Evolutionary conservation across 2,888 invertebrate species (phyloP).

Genomic region (Oscheius myriophilus): DNA sequence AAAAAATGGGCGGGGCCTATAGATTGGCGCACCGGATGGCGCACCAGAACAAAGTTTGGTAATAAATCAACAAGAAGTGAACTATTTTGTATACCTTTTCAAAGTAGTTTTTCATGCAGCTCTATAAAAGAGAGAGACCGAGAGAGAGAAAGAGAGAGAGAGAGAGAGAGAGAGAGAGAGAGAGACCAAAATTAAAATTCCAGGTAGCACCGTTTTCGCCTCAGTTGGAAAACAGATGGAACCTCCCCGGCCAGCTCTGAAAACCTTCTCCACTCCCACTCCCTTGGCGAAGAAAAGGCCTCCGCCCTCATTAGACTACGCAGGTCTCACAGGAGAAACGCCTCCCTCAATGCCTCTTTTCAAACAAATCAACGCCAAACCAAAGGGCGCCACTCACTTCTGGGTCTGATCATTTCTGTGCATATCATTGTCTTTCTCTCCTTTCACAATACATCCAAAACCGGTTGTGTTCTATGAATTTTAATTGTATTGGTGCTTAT

Average conservation of each 20-base stretch:
- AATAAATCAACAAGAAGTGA: too few species aligned
- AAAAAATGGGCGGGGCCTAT: too few species aligned
- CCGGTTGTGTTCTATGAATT: too few species aligned
- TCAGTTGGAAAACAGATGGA: conserved; percentile 32
- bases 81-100: too few species aligned
- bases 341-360: conserved; percentile 55
- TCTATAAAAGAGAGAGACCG: background rate
- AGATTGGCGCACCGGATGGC: too few species aligned
- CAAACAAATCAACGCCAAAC: conserved; percentile 47
- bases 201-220: conserved; percentile 61
- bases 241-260: conserved; percentile 14
- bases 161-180: too few species aligned
- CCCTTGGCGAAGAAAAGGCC: conserved; percentile 11
- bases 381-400: conserved; percentile 21
- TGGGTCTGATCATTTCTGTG: conserved; percentile 23
- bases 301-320: conserved; percentile 44
- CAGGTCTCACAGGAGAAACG: conserved; percentile 47
- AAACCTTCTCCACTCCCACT: conserved; percentile 17
- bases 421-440: conserved; percentile 6
- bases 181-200: background rate
- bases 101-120: too few species aligned
- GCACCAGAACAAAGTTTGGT: too few species aligned
- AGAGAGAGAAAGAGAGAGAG: conserved; percentile 27
- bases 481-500: too few species aligned
- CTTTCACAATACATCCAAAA: background rate